Percentiles rank a stretch among this genome's conserved stretches.
These are phyloP conservation scores for Tiaroga cobitis DNA, from an alignment of 2,797 vertebrate species.

Conservation along the genomic window DNA sequence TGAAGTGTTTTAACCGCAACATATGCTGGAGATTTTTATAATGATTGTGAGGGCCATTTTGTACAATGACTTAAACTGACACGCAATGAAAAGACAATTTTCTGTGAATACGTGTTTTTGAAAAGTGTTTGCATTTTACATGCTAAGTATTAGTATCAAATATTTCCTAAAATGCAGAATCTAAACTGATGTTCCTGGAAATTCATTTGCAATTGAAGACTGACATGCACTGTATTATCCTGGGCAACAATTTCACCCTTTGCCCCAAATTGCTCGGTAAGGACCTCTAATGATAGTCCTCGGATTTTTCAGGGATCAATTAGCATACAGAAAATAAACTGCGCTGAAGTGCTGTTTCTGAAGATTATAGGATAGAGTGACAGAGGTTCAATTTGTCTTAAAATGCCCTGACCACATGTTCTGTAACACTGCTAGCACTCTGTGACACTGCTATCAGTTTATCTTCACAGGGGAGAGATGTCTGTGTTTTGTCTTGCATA, in stretches of 20 bases:
- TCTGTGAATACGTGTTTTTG: too few relatives aligned
- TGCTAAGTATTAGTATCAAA: too few relatives aligned
- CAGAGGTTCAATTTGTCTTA: constrained; percentile 14
- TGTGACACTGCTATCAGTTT: neutral
- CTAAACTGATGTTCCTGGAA: neutral
- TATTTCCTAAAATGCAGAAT: neutral
- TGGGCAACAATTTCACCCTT: constrained; percentile 5
- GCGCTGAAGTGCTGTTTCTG: neutral
- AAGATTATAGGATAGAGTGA: constrained; percentile 26
- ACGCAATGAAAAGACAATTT: too few relatives aligned
- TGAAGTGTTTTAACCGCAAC: neutral
- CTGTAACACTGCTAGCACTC: neutral
- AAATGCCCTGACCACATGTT: neutral
- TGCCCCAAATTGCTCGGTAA: constrained; percentile 11
- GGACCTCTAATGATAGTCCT: constrained; percentile 3
- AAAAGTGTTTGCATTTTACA: neutral
- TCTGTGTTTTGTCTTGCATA: neutral
- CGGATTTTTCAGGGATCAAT: constrained; percentile 21
- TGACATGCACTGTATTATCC: constrained; percentile 19
- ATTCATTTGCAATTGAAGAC: neutral
- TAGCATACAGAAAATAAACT: constrained; percentile 18
- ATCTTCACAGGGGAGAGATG: neutral
- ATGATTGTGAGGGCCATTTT: neutral
- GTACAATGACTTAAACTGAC: neutral
- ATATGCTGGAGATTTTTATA: neutral